phyloP scores from a whole-genome alignment of 2,888 invertebrate species.

The Pasiphila rectangulata region DNA sequence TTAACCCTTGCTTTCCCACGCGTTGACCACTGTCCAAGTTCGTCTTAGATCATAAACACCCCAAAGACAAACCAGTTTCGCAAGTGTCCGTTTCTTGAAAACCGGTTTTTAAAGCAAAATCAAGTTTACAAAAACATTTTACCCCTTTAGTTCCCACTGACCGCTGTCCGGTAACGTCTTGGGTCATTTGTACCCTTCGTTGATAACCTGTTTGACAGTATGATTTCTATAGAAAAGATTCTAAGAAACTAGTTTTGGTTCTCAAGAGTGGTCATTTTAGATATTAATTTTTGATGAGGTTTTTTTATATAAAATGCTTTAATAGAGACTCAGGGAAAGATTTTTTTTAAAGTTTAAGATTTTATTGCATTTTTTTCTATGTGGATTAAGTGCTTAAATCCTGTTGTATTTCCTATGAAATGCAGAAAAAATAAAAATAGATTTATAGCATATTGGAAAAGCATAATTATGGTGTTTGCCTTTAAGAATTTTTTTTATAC shows the following conservation, averaged over 20 bases:
- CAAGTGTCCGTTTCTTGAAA: constrained; percentile 1
- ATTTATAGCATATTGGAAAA: too few species aligned
- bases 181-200: constrained; percentile 36
- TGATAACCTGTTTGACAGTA: constrained; percentile 39
- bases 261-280: constrained; percentile 49
- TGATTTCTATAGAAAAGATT: constrained; percentile 4
- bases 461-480: too few species aligned
- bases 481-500: too few species aligned
- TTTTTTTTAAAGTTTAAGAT: too few species aligned
- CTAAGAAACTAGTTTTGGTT: constrained; percentile 47
- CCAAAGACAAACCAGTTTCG: neutral
- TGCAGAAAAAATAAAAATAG: too few species aligned
- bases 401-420: too few species aligned
- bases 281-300: too few species aligned
- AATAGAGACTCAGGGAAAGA: too few species aligned
- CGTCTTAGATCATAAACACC: neutral
- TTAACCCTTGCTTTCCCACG: neutral
- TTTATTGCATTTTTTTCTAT: too few species aligned
- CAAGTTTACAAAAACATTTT: neutral
- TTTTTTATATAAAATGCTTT: too few species aligned
- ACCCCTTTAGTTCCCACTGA: constrained; percentile 15
- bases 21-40: neutral
- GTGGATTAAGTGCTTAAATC: too few species aligned
- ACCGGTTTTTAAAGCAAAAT: constrained; percentile 1
- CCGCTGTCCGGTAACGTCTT: constrained; percentile 15